phyloP scores from a whole-genome alignment of 2,797 vertebrate species.

The Novumbra hubbsi region DNA sequence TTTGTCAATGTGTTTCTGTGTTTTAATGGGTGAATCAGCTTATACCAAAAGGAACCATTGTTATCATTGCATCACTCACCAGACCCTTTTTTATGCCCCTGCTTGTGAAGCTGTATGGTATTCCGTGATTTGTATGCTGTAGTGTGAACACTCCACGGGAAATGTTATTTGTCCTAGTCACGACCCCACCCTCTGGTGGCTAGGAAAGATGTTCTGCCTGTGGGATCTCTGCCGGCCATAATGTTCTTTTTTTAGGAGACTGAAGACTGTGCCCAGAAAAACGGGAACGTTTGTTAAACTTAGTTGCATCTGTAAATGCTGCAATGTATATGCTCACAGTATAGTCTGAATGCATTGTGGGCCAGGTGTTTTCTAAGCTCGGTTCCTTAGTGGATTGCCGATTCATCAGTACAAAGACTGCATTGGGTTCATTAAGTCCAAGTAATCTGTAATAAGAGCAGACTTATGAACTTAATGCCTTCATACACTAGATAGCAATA shows the following conservation, averaged over 20 bases:
- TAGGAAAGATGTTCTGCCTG: neutral
- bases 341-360: neutral
- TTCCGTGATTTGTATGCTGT: neutral
- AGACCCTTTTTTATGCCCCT: neutral
- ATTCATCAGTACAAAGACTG: slow-evolving; percentile 27
- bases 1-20: slow-evolving; percentile 12
- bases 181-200: neutral
- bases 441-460: slow-evolving; percentile 15
- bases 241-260: too few species aligned
- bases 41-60: neutral
- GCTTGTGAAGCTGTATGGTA: slow-evolving; percentile 4
- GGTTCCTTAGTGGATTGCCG: slow-evolving; percentile 24
- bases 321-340: neutral
- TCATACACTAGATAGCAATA: slow-evolving; percentile 24
- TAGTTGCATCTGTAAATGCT: neutral
- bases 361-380: slow-evolving; percentile 30
- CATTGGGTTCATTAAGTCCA: slow-evolving; percentile 23
- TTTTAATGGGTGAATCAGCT: slow-evolving; percentile 4
- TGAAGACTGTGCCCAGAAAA: too few species aligned
- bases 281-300: too few species aligned
- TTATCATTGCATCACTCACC: slow-evolving; percentile 1
- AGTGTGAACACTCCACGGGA: neutral
- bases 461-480: slow-evolving; percentile 32
- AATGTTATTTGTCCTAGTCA: neutral
- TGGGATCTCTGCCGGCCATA: neutral